Conservation (phyloP, 2,797 vertebrate genomes). For the Hirundo rustica region DNA sequence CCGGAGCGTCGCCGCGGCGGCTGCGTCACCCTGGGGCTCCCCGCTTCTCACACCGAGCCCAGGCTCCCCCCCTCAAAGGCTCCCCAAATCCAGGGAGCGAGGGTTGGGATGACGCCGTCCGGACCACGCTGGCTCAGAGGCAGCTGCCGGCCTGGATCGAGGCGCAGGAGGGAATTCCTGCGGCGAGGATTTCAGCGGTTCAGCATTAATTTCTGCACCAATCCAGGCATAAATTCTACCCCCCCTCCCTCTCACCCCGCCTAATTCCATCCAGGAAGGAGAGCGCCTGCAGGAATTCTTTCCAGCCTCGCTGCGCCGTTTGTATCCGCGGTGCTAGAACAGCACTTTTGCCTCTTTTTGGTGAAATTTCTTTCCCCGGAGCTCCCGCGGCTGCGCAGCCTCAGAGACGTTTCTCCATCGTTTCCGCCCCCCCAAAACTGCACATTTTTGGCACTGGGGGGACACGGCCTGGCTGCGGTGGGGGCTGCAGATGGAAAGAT, state of each 20-base stretch:
- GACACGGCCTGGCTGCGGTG: background rate
- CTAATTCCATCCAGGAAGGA: background rate
- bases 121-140: background rate
- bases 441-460: background rate
- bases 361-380: background rate
- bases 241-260: background rate
- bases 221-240: background rate
- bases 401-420: background rate
- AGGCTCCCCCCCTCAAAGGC: accelerated
- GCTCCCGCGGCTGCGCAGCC: background rate
- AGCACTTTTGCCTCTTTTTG: constrained; percentile 19
- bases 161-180: constrained; percentile 7
- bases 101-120: background rate
- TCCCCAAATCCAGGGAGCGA: background rate
- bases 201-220: background rate
- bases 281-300: background rate
- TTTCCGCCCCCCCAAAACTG: background rate
- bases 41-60: background rate
- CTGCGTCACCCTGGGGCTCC: background rate
- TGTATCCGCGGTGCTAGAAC: background rate
- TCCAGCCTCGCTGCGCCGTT: background rate
- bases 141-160: background rate
- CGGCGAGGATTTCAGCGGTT: background rate
- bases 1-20: background rate
- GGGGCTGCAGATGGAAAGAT: background rate